Percentiles rank a stretch among this genome's conserved stretches.
These are phyloP conservation scores for Dryobota labecula DNA, from an alignment of 2,888 invertebrate genomes.

Conservation along the genomic window DNA sequence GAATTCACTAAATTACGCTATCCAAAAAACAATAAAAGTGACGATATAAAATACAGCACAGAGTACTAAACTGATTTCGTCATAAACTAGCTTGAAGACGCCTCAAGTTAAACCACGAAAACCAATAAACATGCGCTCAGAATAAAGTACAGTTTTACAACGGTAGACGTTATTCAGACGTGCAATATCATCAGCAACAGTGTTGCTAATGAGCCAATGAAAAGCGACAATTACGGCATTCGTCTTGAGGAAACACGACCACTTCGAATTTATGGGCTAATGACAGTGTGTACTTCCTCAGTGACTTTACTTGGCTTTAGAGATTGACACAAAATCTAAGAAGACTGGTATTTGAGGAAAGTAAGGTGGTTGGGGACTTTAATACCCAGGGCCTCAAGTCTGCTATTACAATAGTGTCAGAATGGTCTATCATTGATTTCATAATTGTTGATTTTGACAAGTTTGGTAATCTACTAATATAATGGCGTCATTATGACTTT, in stretches of 20 bases:
- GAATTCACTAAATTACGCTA: background rate
- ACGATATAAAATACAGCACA: background rate
- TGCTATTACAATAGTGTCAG: too few species aligned
- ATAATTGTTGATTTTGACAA: too few species aligned
- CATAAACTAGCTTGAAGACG: background rate
- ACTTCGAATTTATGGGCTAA: slow-evolving; percentile 35
- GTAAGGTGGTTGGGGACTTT: too few species aligned
- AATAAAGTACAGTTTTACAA: slow-evolving; percentile 22
- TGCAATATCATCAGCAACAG: slow-evolving; percentile 37
- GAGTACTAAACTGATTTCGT: background rate
- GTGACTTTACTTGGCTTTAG: slow-evolving; percentile 12
- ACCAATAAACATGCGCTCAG: slow-evolving; percentile 23
- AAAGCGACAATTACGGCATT: slow-evolving; percentile 38
- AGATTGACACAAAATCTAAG: slow-evolving; percentile 1
- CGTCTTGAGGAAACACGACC: slow-evolving; percentile 20
- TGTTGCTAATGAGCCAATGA: slow-evolving; percentile 45
- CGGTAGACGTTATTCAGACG: slow-evolving; percentile 16
- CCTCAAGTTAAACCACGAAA: background rate
- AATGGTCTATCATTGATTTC: too few species aligned
- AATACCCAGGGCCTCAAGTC: too few species aligned
- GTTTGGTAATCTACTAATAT: too few species aligned
- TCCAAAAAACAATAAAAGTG: background rate
- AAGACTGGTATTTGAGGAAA: slow-evolving; percentile 1
- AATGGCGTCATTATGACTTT: too few species aligned
- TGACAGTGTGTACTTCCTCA: slow-evolving; percentile 8